phyloP scores from a whole-genome alignment of 2,797 vertebrate species.

The Aldrovandia affinis region DNA sequence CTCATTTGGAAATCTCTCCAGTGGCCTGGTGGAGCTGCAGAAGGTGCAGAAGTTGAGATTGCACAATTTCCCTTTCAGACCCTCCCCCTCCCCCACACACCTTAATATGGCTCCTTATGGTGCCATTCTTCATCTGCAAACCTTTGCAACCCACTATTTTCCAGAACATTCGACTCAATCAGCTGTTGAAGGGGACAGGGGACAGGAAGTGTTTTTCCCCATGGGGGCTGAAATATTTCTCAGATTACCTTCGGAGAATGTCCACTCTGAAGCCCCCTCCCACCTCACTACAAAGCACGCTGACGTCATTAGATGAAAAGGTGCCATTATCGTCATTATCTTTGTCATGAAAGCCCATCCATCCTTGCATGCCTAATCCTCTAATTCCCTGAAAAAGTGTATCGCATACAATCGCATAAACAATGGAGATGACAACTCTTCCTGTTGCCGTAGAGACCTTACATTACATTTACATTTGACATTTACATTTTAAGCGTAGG shows the following conservation, averaged over 20 bases:
- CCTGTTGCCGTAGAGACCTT: too few species aligned
- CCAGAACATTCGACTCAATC: not conserved
- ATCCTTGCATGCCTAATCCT: not conserved
- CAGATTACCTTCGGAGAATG: too few species aligned
- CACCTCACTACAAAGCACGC: not conserved
- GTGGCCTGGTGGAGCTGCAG: not conserved
- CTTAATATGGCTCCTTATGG: not conserved
- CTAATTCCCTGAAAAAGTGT: not conserved
- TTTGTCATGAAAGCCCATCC: not conserved
- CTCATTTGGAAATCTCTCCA: slow-evolving; percentile 5
- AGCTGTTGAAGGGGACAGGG: not conserved
- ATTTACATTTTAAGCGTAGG: too few species aligned
- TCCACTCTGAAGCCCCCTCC: too few species aligned
- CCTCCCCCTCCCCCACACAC: not conserved
- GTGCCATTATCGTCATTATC: not conserved
- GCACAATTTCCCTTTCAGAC: not conserved
- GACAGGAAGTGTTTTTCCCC: too few species aligned
- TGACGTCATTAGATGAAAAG: not conserved
- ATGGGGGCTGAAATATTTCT: not conserved
- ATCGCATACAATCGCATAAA: not conserved
- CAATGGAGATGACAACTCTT: too few species aligned
- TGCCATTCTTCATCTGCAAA: not conserved
- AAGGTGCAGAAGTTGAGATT: not conserved
- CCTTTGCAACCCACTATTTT: too few species aligned
- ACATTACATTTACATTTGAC: too few species aligned